phyloP scores from a whole-genome alignment of 2,113 vertebrate species.

The Poeciliopsis prolifica region DNA sequence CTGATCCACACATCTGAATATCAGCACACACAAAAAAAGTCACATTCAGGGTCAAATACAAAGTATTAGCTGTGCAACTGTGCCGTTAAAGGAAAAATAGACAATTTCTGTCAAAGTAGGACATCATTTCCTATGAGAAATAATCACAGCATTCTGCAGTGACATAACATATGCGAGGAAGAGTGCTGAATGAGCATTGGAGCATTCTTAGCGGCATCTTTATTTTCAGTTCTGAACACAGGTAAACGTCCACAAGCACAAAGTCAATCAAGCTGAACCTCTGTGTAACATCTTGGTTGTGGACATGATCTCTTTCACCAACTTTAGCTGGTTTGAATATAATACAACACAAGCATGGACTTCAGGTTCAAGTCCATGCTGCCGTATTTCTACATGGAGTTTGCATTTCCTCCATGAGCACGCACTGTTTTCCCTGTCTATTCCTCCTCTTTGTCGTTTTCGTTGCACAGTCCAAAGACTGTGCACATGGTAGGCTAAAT shows the following conservation, averaged over 20 bases:
- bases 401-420: neutral
- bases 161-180: slow-evolving; percentile 43
- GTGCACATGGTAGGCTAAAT: neutral
- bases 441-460: neutral
- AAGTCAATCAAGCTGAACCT: slow-evolving; percentile 10
- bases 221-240: slow-evolving; percentile 7
- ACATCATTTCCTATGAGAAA: slow-evolving; percentile 32
- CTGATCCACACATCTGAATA: slow-evolving; percentile 5
- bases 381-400: neutral
- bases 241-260: slow-evolving; percentile 5
- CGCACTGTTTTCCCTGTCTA: neutral
- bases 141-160: slow-evolving; percentile 45
- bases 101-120: slow-evolving; percentile 38
- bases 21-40: neutral
- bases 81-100: slow-evolving; percentile 38
- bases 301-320: neutral
- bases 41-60: slow-evolving; percentile 24
- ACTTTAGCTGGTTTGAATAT: neutral
- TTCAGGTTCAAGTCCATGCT: neutral
- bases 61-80: slow-evolving; percentile 19
- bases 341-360: neutral
- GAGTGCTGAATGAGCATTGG: slow-evolving; percentile 43
- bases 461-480: neutral
- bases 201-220: slow-evolving; percentile 26
- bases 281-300: slow-evolving; percentile 16